These are phyloP conservation scores for Meteorus cinctellus DNA, from an alignment of 2,888 invertebrate species.

Conservation along the genomic window DNA sequence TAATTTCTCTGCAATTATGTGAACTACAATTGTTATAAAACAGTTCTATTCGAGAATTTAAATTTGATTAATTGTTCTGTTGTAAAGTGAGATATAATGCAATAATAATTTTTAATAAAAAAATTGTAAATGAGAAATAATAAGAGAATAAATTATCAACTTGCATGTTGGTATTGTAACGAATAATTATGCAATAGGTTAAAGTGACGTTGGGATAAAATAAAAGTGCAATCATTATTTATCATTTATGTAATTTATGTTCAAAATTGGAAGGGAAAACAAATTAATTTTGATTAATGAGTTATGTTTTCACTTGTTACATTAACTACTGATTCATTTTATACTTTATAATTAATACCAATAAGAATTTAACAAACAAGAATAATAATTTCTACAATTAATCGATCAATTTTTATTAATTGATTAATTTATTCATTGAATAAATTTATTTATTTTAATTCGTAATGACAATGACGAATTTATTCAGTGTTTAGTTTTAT, in stretches of 20 bases:
- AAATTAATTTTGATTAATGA: not conserved
- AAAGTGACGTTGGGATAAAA: constrained; percentile 2
- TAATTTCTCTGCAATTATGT: not conserved
- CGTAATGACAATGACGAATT: not conserved
- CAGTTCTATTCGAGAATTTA: not conserved
- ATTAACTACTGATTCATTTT: no score
- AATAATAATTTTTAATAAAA: not conserved
- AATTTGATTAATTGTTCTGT: not conserved
- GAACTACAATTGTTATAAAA: no score
- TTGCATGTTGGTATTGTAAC: not conserved
- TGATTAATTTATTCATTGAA: not conserved
- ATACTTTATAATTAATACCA: no score
- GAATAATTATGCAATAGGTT: constrained; percentile 19
- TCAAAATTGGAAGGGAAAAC: constrained; percentile 12
- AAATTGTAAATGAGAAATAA: not conserved
- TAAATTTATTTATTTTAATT: not conserved
- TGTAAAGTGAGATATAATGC: no score
- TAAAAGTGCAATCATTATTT: constrained; percentile 13
- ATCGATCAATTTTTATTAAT: not conserved
- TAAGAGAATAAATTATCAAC: not conserved
- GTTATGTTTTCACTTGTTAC: not conserved
- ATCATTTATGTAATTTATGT: constrained; percentile 16
- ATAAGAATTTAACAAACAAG: no score
- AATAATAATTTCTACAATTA: not conserved
- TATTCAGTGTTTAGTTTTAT: not conserved